These are phyloP conservation scores for Prunella fulvescens DNA, from an alignment of 2,113 vertebrate species.

Conservation along the genomic window DNA sequence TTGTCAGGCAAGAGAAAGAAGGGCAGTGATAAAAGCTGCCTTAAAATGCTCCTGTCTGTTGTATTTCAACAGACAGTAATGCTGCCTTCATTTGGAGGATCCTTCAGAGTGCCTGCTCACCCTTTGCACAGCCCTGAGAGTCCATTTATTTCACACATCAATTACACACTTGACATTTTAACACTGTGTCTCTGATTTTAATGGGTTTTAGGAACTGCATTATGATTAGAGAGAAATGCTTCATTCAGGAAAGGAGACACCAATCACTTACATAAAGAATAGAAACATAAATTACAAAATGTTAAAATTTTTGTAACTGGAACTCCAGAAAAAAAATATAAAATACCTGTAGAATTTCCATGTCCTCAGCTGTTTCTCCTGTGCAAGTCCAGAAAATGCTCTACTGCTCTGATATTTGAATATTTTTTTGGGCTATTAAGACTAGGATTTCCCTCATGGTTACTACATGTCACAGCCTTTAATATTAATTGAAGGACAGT, in stretches of 20 bases:
- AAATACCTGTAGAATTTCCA: neutral
- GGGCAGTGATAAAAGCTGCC: neutral
- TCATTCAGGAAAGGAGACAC: neutral
- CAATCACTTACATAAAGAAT: constrained; percentile 29
- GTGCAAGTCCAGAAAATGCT: neutral
- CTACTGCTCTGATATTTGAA: neutral
- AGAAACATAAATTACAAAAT: constrained; percentile 12
- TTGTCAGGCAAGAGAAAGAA: neutral
- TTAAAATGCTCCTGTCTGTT: neutral
- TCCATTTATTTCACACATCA: constrained; percentile 51
- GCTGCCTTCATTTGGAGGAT: neutral
- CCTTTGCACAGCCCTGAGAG: neutral
- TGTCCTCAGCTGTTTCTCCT: neutral
- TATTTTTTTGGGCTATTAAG: neutral
- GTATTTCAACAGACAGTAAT: neutral
- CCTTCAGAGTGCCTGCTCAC: constrained; percentile 22
- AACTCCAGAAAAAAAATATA: neutral
- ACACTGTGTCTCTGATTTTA: constrained; percentile 43
- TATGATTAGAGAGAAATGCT: constrained; percentile 37
- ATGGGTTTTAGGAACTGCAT: constrained; percentile 48
- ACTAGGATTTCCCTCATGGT: neutral
- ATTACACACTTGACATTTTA: constrained; percentile 62
- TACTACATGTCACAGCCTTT: neutral
- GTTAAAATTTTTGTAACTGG: neutral
- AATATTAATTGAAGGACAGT: neutral